Conservation (phyloP, 1,140 invertebrate genomes). For the Heliothis virescens region DNA sequence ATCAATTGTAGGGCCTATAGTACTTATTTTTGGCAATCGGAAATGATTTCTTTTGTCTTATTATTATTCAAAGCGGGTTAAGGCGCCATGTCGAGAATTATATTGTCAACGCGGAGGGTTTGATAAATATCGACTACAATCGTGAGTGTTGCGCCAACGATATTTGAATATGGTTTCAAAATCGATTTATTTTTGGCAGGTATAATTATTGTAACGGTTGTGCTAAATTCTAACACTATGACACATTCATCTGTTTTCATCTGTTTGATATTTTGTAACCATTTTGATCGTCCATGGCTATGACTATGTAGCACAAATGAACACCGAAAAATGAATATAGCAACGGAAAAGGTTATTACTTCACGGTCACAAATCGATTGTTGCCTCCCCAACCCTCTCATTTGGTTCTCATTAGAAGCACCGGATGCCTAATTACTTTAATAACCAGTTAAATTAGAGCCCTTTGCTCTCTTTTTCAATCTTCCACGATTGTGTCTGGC, state of each 20-base stretch:
- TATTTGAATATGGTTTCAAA: constrained; percentile 33
- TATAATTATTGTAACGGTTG: not conserved
- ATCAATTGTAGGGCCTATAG: constrained; percentile 51
- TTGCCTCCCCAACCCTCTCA: constrained; percentile 69
- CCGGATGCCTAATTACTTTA: constrained; percentile 78
- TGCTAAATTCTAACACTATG: not conserved
- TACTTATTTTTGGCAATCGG: constrained; percentile 70
- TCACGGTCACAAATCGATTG: constrained; percentile 80
- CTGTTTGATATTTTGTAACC: not conserved
- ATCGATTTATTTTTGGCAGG: constrained; percentile 14
- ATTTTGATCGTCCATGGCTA: not conserved
- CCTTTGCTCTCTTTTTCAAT: constrained; percentile 61
- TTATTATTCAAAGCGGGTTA: constrained; percentile 56
- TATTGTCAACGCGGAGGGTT: constrained; percentile 39
- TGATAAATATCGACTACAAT: constrained; percentile 50
- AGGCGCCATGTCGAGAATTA: constrained; percentile 58
- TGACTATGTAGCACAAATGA: constrained; percentile 16
- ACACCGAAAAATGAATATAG: constrained; percentile 29
- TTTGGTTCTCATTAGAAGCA: constrained; percentile 77
- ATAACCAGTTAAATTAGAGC: constrained; percentile 64
- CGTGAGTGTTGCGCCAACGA: constrained; percentile 31
- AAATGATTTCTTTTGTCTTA: constrained; percentile 61
- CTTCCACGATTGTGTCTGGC: constrained; percentile 27
- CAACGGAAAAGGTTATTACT: constrained; percentile 73
- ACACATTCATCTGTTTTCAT: not conserved